Percentiles rank a stretch among this genome's conserved stretches.
phyloP scores from a whole-genome alignment of 1,140 invertebrate genomes.

The Solen grandis region DNA sequence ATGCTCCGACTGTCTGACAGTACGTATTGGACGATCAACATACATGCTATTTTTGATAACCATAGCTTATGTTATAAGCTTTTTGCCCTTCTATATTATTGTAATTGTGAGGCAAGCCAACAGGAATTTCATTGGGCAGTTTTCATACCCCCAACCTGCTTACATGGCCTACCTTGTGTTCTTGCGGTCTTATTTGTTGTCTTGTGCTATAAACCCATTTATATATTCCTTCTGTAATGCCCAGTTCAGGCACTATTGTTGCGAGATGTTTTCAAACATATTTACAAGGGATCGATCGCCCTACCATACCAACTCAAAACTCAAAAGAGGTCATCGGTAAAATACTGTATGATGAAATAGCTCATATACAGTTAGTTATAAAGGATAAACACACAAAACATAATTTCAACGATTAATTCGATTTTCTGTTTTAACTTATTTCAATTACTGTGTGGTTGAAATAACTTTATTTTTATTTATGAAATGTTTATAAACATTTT shows the following conservation, averaged over 20 bases:
- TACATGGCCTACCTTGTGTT: conserved; percentile 32
- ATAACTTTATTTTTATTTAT: too few relatives aligned
- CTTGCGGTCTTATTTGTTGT: conserved; percentile 49
- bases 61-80: conserved; percentile 38
- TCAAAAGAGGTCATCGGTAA: too few relatives aligned
- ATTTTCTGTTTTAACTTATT: too few relatives aligned
- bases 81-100: conserved; percentile 48
- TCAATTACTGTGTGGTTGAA: too few relatives aligned
- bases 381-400: too few relatives aligned
- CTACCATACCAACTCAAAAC: too few relatives aligned
- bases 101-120: conserved; percentile 43
- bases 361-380: too few relatives aligned
- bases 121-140: not conserved
- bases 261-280: conserved; percentile 13
- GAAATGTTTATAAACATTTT: too few relatives aligned
- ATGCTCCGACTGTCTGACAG: not conserved
- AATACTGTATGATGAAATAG: too few relatives aligned
- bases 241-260: conserved; percentile 40
- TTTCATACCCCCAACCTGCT: conserved; percentile 5
- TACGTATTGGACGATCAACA: conserved; percentile 31
- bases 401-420: too few relatives aligned
- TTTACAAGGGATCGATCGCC: too few relatives aligned
- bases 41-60: conserved; percentile 53
- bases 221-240: conserved; percentile 55
- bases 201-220: conserved; percentile 50